Percentiles rank a stretch among this genome's conserved stretches.
phyloP scores from a whole-genome alignment of 1,140 invertebrate species.

The Diabrotica virgifera region DNA sequence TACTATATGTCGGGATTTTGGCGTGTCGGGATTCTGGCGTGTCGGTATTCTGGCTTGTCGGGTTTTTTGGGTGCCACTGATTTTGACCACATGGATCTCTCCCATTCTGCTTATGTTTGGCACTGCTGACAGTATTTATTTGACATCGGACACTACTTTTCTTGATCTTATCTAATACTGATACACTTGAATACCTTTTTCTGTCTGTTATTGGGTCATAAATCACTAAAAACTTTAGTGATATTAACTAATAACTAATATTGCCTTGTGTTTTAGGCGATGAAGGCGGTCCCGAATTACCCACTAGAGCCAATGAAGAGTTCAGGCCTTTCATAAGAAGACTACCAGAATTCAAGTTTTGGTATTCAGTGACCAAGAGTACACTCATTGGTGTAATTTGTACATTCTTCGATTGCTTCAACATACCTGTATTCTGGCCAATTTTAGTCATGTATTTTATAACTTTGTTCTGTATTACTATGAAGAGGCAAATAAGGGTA shows the following conservation, averaged over 20 bases:
- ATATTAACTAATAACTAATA: constrained; percentile 5
- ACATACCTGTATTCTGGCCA: constrained; percentile 99
- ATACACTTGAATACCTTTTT: no score
- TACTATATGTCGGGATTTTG: no score
- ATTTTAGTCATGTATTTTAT: constrained; percentile 99
- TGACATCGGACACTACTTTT: no score
- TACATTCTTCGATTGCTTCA: constrained; percentile 97
- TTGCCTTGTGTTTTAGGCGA: constrained; percentile 47
- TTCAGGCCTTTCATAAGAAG: constrained; percentile 97
- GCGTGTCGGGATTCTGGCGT: no score
- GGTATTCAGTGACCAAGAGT: constrained; percentile 95
- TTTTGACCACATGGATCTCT: no score
- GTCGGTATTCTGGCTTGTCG: no score
- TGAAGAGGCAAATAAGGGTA: constrained; percentile 99
- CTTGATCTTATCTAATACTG: no score
- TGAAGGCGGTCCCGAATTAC: constrained; percentile 87
- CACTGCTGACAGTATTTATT: no score
- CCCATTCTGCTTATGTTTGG: no score
- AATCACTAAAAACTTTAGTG: not conserved
- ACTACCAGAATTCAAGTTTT: constrained; percentile 99
- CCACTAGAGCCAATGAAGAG: constrained; percentile 93
- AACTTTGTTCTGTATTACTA: constrained; percentile 96
- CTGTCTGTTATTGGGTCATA: no score
- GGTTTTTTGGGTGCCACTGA: no score
- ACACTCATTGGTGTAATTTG: constrained; percentile 88